These are phyloP conservation scores for Empidonax alnorum DNA, from an alignment of 2,113 vertebrate species.

Conservation along the genomic window DNA sequence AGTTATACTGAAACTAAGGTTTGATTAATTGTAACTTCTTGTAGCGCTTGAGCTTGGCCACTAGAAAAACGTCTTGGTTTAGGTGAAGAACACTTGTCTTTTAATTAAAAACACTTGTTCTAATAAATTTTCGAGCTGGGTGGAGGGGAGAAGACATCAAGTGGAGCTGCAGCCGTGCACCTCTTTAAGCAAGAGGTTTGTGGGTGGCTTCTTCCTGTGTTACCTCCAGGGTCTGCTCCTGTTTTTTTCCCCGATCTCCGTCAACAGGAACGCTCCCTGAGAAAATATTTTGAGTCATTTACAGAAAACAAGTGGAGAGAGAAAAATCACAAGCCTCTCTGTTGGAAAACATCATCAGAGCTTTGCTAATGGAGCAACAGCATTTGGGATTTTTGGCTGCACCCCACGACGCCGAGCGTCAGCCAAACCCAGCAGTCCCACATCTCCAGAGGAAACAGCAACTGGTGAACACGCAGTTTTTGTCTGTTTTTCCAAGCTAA, in stretches of 20 bases:
- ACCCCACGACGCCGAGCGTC: fast-evolving
- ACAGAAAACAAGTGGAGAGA: background rate
- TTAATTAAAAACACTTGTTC: background rate
- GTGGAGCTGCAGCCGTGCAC: background rate
- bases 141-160: background rate
- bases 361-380: background rate
- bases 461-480: fast-evolving
- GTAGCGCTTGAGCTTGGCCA: background rate
- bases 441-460: background rate
- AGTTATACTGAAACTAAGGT: background rate
- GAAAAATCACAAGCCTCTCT: background rate
- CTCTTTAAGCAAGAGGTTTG: background rate
- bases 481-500: background rate
- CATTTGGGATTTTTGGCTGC: background rate
- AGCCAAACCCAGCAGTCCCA: background rate
- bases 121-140: background rate
- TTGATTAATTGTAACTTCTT: background rate
- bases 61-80: background rate
- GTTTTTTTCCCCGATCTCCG: background rate
- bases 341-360: background rate
- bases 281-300: background rate
- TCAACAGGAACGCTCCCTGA: background rate
- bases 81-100: background rate
- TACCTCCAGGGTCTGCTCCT: background rate
- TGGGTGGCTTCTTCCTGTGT: background rate